These are phyloP conservation scores for Collichthys lucidus DNA, from an alignment of 2,113 vertebrate genomes.

Conservation along the genomic window DNA sequence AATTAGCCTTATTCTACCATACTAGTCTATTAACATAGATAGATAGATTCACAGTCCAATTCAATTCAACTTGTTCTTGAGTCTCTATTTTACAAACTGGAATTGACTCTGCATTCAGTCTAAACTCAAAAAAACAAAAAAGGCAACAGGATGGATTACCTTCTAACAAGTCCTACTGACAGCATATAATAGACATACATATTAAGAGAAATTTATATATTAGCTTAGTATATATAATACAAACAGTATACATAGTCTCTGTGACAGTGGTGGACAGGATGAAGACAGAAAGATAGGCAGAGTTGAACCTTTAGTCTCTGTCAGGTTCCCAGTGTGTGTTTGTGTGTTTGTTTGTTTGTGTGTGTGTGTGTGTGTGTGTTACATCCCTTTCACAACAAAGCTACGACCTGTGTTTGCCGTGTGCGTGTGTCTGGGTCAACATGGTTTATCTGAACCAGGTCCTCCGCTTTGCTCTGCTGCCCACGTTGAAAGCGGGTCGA, in stretches of 20 bases:
- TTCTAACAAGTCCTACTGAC: constrained; percentile 62
- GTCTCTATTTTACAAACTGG: constrained; percentile 42
- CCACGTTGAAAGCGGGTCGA: not conserved
- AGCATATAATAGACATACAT: constrained; percentile 71
- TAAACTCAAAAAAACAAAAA: constrained; percentile 24
- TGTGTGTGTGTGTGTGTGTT: constrained; percentile 25
- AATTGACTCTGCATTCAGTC: constrained; percentile 39
- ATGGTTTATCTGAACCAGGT: not conserved
- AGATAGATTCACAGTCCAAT: constrained; percentile 39
- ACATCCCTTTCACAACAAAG: constrained; percentile 37
- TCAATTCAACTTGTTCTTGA: not conserved
- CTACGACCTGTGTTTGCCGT: constrained; percentile 15
- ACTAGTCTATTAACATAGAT: not conserved
- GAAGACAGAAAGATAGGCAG: constrained; percentile 18
- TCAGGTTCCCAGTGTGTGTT: constrained; percentile 22
- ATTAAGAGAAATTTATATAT: constrained; percentile 73
- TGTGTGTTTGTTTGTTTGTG: constrained; percentile 29
- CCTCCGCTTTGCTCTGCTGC: constrained; percentile 9
- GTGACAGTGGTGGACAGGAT: constrained; percentile 60
- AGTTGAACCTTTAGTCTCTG: constrained; percentile 49
- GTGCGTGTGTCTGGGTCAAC: not conserved
- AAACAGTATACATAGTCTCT: constrained; percentile 81
- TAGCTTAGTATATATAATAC: constrained; percentile 83
- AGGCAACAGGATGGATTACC: constrained; percentile 20
- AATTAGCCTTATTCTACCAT: not conserved